Evolutionary conservation across 2,888 invertebrate species (phyloP).

Genomic region (Caenorhabditis macrosperma): DNA sequence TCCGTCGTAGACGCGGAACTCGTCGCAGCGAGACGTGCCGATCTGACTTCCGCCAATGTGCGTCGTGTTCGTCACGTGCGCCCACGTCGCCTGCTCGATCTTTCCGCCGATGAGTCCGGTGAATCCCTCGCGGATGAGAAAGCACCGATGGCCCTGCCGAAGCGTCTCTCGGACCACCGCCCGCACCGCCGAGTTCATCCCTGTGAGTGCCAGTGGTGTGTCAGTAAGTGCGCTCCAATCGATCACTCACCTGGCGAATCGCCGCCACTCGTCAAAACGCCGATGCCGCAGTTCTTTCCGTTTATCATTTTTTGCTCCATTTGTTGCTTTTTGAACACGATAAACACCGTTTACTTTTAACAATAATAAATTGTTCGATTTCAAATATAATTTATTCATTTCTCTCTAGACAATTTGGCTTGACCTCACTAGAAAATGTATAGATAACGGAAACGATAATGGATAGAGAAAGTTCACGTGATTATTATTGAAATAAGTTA

Average conservation of each 20-base stretch:
- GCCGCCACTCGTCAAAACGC: conserved; percentile 65
- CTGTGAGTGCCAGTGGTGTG: too few species aligned
- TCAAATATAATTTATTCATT: too few species aligned
- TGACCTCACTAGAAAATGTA: not conserved
- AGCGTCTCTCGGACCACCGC: conserved; percentile 97
- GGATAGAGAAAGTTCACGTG: not conserved
- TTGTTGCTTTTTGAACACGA: conserved; percentile 16
- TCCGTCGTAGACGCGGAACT: conserved; percentile 91
- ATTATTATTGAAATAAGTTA: not conserved
- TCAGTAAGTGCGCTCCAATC: not conserved
- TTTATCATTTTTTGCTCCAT: conserved; percentile 36
- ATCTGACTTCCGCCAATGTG: conserved; percentile 98
- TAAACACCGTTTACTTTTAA: conserved; percentile 6
- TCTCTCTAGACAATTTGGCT: too few species aligned
- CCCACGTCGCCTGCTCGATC: conserved; percentile 95
- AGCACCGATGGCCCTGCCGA: conserved; percentile 94
- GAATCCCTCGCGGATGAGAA: conserved; percentile 89
- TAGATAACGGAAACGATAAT: not conserved
- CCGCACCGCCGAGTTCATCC: conserved; percentile 98
- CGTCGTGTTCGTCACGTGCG: conserved; percentile 95
- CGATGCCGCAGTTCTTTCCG: conserved; percentile 51
- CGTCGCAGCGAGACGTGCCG: conserved; percentile 95
- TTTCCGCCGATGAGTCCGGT: conserved; percentile 81
- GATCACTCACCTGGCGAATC: conserved; percentile 63
- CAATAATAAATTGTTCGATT: conserved; percentile 20